Conservation (phyloP, 2,888 invertebrate genomes). For the Perithous albicinctus region DNA sequence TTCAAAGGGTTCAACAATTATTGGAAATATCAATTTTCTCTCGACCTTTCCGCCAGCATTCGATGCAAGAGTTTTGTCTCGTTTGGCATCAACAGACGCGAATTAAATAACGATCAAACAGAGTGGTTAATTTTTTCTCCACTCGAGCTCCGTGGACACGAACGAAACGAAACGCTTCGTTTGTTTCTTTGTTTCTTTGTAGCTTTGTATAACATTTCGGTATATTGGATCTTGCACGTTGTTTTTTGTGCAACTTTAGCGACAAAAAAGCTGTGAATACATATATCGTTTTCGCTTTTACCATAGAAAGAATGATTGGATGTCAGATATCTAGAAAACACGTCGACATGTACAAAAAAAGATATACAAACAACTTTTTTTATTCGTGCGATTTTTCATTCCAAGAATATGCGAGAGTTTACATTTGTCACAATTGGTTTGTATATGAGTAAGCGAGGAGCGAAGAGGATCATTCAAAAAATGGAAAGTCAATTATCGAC, state of each 20-base stretch:
- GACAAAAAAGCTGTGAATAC: background rate
- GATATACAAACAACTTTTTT: background rate
- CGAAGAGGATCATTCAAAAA: no score
- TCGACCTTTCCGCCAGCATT: background rate
- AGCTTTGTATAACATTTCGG: background rate
- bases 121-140: background rate
- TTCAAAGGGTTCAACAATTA: background rate
- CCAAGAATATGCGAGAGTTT: background rate
- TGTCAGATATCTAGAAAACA: background rate
- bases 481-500: background rate
- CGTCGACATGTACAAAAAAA: background rate
- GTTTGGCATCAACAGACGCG: background rate
- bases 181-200: background rate
- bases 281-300: background rate
- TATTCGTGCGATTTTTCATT: background rate
- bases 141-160: background rate
- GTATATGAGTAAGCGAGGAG: background rate
- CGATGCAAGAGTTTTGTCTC: background rate
- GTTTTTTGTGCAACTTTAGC: background rate
- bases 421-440: background rate
- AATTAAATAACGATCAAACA: constrained; percentile 2
- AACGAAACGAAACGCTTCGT: background rate
- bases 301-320: background rate
- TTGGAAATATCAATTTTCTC: constrained; percentile 17
- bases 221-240: background rate